Conservation (phyloP, 1,140 invertebrate genomes). For the Penaeus chinensis region DNA sequence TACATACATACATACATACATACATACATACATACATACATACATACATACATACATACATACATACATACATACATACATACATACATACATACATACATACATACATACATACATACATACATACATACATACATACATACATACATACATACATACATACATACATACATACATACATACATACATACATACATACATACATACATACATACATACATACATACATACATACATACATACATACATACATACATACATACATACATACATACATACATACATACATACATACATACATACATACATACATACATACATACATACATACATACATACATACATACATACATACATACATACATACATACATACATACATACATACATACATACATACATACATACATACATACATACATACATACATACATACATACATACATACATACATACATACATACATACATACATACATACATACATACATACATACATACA, state of each 20-base stretch:
- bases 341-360: neutral
- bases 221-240: neutral
- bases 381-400: neutral
- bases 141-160: neutral
- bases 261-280: neutral
- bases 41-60: neutral
- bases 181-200: neutral
- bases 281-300: neutral
- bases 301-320: neutral
- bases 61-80: neutral
- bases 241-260: neutral
- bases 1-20: neutral
- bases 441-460: neutral
- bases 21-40: neutral
- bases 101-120: neutral
- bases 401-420: neutral
- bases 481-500: neutral
- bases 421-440: neutral
- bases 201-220: neutral
- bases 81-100: neutral
- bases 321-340: neutral
- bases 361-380: neutral
- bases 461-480: neutral
- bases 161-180: neutral
- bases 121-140: neutral